A percentile compares a stretch with the other conserved stretches of the same genome.
These are phyloP conservation scores for Netelia inedita DNA, from an alignment of 2,888 invertebrate genomes.

Conservation along the genomic window DNA sequence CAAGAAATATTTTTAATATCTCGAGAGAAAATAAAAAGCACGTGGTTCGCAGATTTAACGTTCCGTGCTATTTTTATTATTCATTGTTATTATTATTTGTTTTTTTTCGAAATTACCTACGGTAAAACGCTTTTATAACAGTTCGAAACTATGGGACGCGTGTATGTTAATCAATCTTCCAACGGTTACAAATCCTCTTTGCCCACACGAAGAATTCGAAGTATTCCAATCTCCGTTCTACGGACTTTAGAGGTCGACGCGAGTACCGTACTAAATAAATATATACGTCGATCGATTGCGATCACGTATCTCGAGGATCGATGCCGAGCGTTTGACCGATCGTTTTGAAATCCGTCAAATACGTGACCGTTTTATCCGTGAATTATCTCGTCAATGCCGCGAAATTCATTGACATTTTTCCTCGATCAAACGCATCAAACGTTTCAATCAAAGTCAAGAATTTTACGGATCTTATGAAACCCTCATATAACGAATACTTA, in stretches of 20 bases:
- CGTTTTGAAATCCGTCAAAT: conserved; percentile 49
- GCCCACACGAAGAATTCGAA: conserved; percentile 47
- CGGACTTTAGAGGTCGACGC: conserved; percentile 31
- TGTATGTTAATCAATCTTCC: conserved; percentile 9
- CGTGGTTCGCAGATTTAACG: too few species aligned
- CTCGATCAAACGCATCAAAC: neutral
- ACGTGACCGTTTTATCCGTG: conserved; percentile 37
- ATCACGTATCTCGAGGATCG: conserved; percentile 35
- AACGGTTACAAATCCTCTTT: conserved; percentile 17
- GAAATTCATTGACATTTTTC: neutral
- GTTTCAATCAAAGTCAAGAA: too few species aligned
- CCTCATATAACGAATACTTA: conserved; percentile 25
- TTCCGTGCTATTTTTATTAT: too few species aligned
- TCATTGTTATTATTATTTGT: neutral
- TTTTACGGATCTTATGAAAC: conserved; percentile 16
- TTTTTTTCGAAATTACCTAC: conserved; percentile 1
- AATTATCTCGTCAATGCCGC: conserved; percentile 41
- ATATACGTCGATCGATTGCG: conserved; percentile 27
- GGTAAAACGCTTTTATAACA: neutral
- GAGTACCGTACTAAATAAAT: conserved; percentile 30
- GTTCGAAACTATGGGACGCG: neutral
- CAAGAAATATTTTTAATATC: too few species aligned
- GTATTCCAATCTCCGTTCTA: conserved; percentile 32
- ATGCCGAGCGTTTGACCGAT: neutral
- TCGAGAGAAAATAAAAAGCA: too few species aligned